Evolutionary conservation across 64 coral and sea anemone species (phyloP).

Genomic region (Dendronephthya gigantea): DNA sequence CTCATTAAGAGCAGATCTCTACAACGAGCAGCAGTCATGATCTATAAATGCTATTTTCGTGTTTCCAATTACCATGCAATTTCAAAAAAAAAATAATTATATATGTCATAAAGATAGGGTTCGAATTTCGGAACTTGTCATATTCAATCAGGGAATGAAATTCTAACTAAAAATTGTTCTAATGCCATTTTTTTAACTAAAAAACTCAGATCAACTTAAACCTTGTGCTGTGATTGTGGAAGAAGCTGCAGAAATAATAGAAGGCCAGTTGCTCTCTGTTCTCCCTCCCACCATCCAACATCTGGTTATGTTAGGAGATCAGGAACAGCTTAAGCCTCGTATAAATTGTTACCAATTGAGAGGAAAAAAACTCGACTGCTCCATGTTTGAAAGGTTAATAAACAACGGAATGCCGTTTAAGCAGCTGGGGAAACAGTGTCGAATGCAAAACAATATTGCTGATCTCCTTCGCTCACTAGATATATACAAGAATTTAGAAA

Average conservation of each 20-base stretch:
- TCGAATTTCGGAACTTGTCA: too few species aligned
- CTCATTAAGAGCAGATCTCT: too few species aligned
- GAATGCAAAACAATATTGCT: slow-evolving; percentile 67
- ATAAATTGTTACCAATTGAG: slow-evolving; percentile 38
- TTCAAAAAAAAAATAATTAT: too few species aligned
- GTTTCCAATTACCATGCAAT: too few species aligned
- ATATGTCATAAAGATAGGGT: too few species aligned
- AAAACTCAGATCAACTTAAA: slow-evolving; percentile 32
- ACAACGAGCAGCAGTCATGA: too few species aligned
- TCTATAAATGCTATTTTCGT: too few species aligned
- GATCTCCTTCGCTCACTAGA: slow-evolving; percentile 36
- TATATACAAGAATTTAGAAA: slow-evolving; percentile 38
- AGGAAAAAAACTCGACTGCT: slow-evolving; percentile 44
- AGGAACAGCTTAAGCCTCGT: slow-evolving; percentile 51
- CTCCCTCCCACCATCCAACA: slow-evolving; percentile 58
- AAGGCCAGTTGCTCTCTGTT: slow-evolving; percentile 54
- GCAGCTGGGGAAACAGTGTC: slow-evolving; percentile 52
- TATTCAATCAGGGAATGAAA: too few species aligned
- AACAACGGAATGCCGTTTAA: slow-evolving; percentile 37
- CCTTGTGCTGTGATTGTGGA: slow-evolving; percentile 74
- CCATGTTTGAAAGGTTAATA: slow-evolving; percentile 70
- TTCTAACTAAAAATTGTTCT: background rate
- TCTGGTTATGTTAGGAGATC: slow-evolving; percentile 81
- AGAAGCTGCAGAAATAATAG: slow-evolving; percentile 79
- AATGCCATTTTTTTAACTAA: background rate